Conservation (phyloP, 2,797 vertebrate species). For the Sternotherus odoratus region DNA sequence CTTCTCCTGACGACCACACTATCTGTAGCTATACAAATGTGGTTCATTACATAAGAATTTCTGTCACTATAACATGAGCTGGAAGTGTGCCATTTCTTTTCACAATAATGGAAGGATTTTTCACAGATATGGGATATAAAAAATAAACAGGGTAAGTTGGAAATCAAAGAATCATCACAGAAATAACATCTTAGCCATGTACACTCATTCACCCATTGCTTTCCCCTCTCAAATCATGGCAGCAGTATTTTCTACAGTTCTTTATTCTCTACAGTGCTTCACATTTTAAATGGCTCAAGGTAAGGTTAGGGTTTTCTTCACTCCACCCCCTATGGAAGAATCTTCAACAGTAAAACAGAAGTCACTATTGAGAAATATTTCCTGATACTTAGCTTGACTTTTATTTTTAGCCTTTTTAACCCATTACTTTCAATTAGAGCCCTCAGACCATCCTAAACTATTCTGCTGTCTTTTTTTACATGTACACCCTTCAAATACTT, state of each 20-base stretch:
- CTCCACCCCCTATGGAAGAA: background rate
- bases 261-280: background rate
- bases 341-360: background rate
- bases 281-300: background rate
- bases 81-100: background rate
- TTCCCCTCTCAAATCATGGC: background rate
- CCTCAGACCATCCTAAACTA: background rate
- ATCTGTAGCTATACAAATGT: background rate
- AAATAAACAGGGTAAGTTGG: background rate
- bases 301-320: background rate
- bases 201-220: background rate
- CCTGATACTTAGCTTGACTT: background rate
- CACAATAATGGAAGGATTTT: background rate
- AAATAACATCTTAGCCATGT: background rate
- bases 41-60: background rate
- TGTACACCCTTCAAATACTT: background rate
- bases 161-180: background rate
- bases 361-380: background rate
- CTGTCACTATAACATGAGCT: background rate
- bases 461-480: background rate
- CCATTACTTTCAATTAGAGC: background rate
- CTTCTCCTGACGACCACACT: background rate
- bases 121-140: background rate
- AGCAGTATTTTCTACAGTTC: background rate
- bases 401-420: background rate